Base-by-base conservation (phyloP, 2,113 vertebrate species). In the Trinectes maculatus region DNA sequence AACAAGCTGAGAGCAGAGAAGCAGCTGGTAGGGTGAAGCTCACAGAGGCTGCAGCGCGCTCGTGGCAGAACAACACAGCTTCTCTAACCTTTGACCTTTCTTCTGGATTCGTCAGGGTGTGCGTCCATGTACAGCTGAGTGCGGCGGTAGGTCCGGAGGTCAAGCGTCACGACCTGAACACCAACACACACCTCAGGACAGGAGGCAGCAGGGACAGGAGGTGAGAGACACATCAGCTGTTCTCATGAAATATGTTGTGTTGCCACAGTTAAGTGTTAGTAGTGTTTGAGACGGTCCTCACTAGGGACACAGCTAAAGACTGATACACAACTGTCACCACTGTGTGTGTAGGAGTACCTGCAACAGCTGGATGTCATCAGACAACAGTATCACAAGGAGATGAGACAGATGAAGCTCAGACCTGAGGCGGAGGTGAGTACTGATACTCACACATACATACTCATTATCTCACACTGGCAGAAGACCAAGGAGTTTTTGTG, bases 1-100 rank as follows among this genome's bases (percentile, higher is more conserved):
- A 95, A 96, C 89, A 98, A 96, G 76, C 76, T 95, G 82, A 94
- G 96, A 89, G 95, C 94, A 47, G 94, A 98, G 88, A 95, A 95
- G 72, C 95, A 97, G 66, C 85, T 98, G 94, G 95, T 96, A 73
- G 87, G 82, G 52, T 4, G 26, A 24, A 8, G 21, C 18, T 6
- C n/a, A n/a, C n/a, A n/a, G n/a, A n/a, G n/a, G n/a, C n/a, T n/a
- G n/a, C n/a, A n/a, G n/a, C n/a, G n/a, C n/a, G n/a, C n/a, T n/a
- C n/a, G n/a, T n/a, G n/a, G n/a, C 21, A 24, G 3, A 46, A 8
- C 3, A 18, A 1, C 18, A 9, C 26, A 28, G 4, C 5, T 26
- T 7, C 47, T 29, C 51, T 26, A 8, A 55, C 52, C 59, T 25
- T n/a, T 55, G 18, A 70, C 24, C 29, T 51, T 22, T 57, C 4